Evolutionary conservation across 2,888 invertebrate species (phyloP).

Genomic region (Eupithecia subumbrata): DNA sequence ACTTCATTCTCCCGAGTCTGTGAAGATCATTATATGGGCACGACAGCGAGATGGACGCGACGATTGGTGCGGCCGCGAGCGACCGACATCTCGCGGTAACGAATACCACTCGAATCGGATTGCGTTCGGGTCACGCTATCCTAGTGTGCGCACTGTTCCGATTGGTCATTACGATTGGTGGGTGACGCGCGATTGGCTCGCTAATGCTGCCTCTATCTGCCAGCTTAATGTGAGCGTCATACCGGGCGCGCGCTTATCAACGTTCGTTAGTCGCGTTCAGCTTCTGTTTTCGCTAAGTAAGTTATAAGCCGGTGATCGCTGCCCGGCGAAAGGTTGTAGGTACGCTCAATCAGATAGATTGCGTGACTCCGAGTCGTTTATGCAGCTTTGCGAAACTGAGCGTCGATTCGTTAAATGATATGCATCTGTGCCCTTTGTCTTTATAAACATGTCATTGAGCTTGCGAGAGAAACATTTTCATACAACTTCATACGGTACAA

Average conservation of each 20-base stretch:
- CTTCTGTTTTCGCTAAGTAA: slow-evolving; percentile 81
- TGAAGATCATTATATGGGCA: slow-evolving; percentile 85
- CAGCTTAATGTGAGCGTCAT: slow-evolving; percentile 76
- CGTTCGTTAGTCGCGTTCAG: slow-evolving; percentile 78
- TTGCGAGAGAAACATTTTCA: slow-evolving; percentile 66
- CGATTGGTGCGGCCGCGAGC: slow-evolving; percentile 77
- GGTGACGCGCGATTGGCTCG: slow-evolving; percentile 76
- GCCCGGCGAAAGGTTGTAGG: slow-evolving; percentile 64
- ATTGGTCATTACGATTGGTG: slow-evolving; percentile 77
- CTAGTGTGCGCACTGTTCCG: slow-evolving; percentile 72
- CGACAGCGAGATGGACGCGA: slow-evolving; percentile 83
- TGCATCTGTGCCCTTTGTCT: slow-evolving; percentile 79
- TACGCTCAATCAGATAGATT: slow-evolving; percentile 79
- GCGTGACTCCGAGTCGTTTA: slow-evolving; percentile 82
- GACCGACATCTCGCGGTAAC: slow-evolving; percentile 82
- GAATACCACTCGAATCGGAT: slow-evolving; percentile 80
- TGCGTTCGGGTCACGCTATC: slow-evolving; percentile 83
- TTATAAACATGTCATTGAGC: slow-evolving; percentile 79
- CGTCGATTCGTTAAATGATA: slow-evolving; percentile 83
- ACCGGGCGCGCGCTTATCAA: slow-evolving; percentile 73
- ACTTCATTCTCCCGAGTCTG: slow-evolving; percentile 84
- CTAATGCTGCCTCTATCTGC: slow-evolving; percentile 73
- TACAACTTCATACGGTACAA: slow-evolving; percentile 53
- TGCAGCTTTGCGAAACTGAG: slow-evolving; percentile 73
- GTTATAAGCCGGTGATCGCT: slow-evolving; percentile 80